phyloP scores from a whole-genome alignment of 2,113 vertebrate genomes.

The Syrrhaptes paradoxus region DNA sequence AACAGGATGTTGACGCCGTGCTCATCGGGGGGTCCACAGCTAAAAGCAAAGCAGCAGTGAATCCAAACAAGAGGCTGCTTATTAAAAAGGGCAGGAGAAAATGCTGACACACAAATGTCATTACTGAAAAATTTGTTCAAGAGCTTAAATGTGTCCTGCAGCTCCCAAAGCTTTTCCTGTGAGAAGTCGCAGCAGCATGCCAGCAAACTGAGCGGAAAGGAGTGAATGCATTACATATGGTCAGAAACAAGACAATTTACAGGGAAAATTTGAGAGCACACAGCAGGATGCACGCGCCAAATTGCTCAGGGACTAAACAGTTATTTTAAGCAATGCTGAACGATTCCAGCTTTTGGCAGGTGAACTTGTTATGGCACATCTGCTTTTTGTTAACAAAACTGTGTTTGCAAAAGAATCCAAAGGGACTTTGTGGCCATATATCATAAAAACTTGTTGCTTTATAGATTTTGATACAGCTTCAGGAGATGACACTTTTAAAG shows the following conservation, averaged over 20 bases:
- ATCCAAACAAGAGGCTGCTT: not conserved
- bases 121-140: conserved; percentile 28
- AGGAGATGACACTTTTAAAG: not conserved
- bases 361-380: not conserved
- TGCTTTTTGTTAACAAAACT: conserved; percentile 9
- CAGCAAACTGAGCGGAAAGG: not conserved
- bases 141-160: conserved; percentile 25
- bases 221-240: not conserved
- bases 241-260: not conserved
- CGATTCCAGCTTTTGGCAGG: not conserved
- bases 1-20: not conserved
- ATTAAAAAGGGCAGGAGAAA: conserved; percentile 48
- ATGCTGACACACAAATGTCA: not conserved
- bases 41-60: conserved; percentile 55
- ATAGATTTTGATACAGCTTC: not conserved
- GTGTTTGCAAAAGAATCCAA: not conserved
- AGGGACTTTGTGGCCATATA: not conserved
- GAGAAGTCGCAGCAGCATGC: conserved; percentile 10
- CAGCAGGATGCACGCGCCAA: rapidly evolving
- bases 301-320: not conserved
- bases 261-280: conserved; percentile 9
- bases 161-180: conserved; percentile 11
- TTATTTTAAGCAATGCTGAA: conserved; percentile 15
- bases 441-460: not conserved
- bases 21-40: not conserved